Evolutionary conservation across 1,140 invertebrate genomes (phyloP).

Genomic region (Drosophila baimaii): DNA sequence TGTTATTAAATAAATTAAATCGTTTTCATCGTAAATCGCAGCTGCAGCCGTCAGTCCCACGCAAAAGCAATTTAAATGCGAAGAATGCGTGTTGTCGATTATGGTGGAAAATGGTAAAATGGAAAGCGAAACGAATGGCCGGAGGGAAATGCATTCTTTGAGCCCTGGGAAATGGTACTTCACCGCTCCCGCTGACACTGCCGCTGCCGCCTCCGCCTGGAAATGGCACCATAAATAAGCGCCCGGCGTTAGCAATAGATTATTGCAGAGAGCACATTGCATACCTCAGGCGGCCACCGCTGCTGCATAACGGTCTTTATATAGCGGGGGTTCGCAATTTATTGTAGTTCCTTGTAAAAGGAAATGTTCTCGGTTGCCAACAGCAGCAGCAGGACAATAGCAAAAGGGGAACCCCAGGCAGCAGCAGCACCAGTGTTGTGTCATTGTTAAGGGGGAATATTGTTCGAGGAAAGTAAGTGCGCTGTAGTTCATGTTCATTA

Average conservation of each 20-base stretch:
- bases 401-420: constrained; percentile 39
- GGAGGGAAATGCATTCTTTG: constrained; percentile 42
- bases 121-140: no score
- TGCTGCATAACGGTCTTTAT: constrained; percentile 27
- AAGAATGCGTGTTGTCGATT: constrained; percentile 68
- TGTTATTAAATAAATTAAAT: constrained; percentile 79
- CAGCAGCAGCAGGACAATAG: constrained; percentile 38
- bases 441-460: constrained; percentile 46
- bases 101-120: constrained; percentile 17
- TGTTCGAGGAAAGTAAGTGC: constrained; percentile 40
- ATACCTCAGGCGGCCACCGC: constrained; percentile 54
- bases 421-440: constrained; percentile 40
- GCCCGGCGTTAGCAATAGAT: constrained; percentile 70
- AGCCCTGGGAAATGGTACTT: constrained; percentile 59
- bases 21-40: constrained; percentile 48
- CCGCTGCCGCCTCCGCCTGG: no score
- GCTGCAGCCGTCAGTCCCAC: constrained; percentile 61
- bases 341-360: constrained; percentile 64
- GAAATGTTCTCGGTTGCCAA: constrained; percentile 56
- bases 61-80: constrained; percentile 80
- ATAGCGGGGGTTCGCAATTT: constrained; percentile 49
- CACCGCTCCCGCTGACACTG: no score
- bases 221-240: constrained; percentile 76
- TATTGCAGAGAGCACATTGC: constrained; percentile 70
- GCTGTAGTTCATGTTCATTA: constrained; percentile 46